These are phyloP conservation scores for Sepioteuthis lessoniana DNA, from an alignment of 2,888 invertebrate genomes.

Conservation along the genomic window DNA sequence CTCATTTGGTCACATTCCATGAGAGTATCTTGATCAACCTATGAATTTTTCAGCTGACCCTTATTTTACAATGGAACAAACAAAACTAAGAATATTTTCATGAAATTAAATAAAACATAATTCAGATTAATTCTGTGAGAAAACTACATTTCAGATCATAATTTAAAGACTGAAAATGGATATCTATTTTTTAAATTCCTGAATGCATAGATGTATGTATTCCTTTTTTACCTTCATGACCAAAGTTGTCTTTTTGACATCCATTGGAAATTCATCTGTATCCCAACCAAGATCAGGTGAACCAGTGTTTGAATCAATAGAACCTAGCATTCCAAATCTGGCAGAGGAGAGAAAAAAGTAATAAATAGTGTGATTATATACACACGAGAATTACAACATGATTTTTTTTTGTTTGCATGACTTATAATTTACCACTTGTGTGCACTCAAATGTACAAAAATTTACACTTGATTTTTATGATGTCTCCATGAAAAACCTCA, in stretches of 20 bases:
- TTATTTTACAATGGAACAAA: no score
- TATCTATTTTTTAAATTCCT: background rate
- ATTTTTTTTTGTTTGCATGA: no score
- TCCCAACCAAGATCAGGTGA: conserved; percentile 77
- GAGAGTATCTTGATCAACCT: no score
- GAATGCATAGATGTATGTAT: background rate
- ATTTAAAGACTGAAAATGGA: background rate
- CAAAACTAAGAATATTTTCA: background rate
- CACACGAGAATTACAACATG: no score
- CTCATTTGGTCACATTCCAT: no score
- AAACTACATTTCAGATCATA: background rate
- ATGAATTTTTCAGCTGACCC: no score
- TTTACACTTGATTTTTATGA: no score
- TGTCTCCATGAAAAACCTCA: no score
- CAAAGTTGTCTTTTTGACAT: conserved; percentile 77
- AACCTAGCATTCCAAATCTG: conserved; percentile 80
- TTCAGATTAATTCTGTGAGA: background rate
- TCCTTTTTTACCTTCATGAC: conserved; percentile 78
- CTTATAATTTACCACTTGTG: no score
- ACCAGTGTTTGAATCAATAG: conserved; percentile 78
- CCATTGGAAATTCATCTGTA: conserved; percentile 78
- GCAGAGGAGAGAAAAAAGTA: conserved; percentile 38
- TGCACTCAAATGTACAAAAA: no score
- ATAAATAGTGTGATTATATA: no score
- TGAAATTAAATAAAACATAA: background rate